phyloP scores from a whole-genome alignment of 2,797 vertebrate genomes.

The Crenichthys baileyi region DNA sequence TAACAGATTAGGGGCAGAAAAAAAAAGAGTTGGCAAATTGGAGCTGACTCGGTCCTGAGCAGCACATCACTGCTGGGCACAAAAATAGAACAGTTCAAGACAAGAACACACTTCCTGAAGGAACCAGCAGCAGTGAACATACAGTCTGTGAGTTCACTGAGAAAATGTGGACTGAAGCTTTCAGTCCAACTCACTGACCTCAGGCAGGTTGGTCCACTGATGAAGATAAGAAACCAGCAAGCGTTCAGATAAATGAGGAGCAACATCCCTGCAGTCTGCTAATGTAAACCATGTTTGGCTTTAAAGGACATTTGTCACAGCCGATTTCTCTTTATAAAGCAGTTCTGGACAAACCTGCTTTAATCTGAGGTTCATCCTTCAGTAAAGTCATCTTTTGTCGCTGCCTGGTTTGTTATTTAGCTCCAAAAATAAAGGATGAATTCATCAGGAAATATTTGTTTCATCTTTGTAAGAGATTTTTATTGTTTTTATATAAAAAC shows the following conservation, averaged over 20 bases:
- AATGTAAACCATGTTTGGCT: no score
- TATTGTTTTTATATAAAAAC: constrained; percentile 57
- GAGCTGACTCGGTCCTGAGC: neutral
- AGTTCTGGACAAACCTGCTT: no score
- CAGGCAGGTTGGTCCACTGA: neutral
- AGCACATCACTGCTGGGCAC: neutral
- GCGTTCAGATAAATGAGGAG: no score
- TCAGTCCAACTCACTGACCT: neutral
- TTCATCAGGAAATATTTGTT: neutral
- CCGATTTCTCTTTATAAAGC: no score
- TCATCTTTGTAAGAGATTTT: constrained; percentile 63
- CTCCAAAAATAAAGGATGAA: neutral
- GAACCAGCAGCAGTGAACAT: neutral
- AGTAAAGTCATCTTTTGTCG: no score
- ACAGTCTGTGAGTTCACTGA: neutral
- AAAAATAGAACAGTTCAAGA: neutral
- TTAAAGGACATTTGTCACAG: no score
- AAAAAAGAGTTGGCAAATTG: neutral
- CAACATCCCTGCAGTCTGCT: no score
- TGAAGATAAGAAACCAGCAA: neutral
- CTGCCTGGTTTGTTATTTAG: neutral
- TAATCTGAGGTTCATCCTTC: no score
- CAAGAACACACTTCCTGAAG: no score
- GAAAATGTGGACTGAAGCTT: neutral
- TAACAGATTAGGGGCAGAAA: neutral